Evolutionary conservation across 1,140 invertebrate species (phyloP).

Genomic region (Anagrus nilaparvatae): DNA sequence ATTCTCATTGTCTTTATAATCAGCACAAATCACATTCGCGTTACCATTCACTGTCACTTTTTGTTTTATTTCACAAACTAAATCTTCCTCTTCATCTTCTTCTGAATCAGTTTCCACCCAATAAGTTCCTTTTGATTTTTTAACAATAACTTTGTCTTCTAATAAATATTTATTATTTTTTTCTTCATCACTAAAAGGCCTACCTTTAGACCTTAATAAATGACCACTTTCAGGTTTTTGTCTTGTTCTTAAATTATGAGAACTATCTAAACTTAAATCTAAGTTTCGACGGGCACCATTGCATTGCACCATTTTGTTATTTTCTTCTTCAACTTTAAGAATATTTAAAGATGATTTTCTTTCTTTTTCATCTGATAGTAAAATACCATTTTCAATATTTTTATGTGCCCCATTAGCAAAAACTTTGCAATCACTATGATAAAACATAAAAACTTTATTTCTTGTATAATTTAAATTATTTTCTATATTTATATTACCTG

Average conservation of each 20-base stretch:
- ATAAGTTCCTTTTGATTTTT: slow-evolving; percentile 37
- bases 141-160: slow-evolving; percentile 38
- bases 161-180: slow-evolving; percentile 30
- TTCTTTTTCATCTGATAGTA: slow-evolving; percentile 27
- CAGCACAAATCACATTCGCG: neutral
- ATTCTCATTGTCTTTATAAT: slow-evolving; percentile 9
- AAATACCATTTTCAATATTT: slow-evolving; percentile 27
- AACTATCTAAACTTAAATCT: slow-evolving; percentile 31
- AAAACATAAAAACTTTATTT: slow-evolving; percentile 17
- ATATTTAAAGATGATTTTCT: slow-evolving; percentile 25
- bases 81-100: slow-evolving; percentile 20
- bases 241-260: slow-evolving; percentile 38
- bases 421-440: slow-evolving; percentile 33
- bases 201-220: slow-evolving; percentile 37
- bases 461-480: neutral
- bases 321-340: slow-evolving; percentile 28
- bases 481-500: slow-evolving; percentile 25
- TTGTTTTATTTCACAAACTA: slow-evolving; percentile 15
- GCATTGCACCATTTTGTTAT: slow-evolving; percentile 40
- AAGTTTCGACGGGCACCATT: slow-evolving; percentile 37
- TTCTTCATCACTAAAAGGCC: slow-evolving; percentile 30
- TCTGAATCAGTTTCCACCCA: slow-evolving; percentile 38
- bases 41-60: slow-evolving; percentile 12
- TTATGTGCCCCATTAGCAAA: slow-evolving; percentile 31
- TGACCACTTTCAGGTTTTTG: slow-evolving; percentile 39